Percentiles rank a stretch among this genome's conserved stretches.
These are phyloP conservation scores for Hypsibius dujardini DNA, from an alignment of 1,140 invertebrate genomes.

Conservation along the genomic window DNA sequence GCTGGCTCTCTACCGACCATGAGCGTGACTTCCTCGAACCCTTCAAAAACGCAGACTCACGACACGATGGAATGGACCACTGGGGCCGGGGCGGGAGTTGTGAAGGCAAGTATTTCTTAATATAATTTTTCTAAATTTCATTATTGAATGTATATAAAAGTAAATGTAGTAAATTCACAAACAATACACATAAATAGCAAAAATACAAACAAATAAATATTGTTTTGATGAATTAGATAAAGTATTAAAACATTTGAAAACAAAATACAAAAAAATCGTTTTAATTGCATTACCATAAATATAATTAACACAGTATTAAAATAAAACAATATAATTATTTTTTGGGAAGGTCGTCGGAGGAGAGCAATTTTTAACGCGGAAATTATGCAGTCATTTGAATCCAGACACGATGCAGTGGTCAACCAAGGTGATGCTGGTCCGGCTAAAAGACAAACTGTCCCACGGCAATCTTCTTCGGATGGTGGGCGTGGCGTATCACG, in stretches of 20 bases:
- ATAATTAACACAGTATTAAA: too few relatives aligned
- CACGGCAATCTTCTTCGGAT: not conserved
- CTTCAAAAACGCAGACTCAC: not conserved
- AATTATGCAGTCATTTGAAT: not conserved
- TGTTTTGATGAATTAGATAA: too few relatives aligned
- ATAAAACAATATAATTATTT: too few relatives aligned
- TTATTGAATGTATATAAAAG: too few relatives aligned
- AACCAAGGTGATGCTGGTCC: not conserved
- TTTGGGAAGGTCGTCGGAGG: not conserved
- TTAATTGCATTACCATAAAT: too few relatives aligned
- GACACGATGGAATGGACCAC: not conserved
- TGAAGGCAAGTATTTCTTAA: not conserved
- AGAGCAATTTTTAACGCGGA: not conserved
- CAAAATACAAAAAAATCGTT: too few relatives aligned
- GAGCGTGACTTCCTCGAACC: not conserved
- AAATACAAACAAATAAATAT: too few relatives aligned
- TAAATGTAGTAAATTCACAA: too few relatives aligned
- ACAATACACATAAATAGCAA: too few relatives aligned
- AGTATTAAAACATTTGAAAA: too few relatives aligned
- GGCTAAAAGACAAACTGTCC: not conserved
- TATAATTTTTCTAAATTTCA: too few relatives aligned
- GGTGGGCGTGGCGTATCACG: not conserved
- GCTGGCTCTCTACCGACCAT: not conserved
- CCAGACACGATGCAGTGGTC: not conserved
- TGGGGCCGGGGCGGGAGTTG: not conserved